Evolutionary conservation across 2,797 vertebrate genomes (phyloP).

Genomic region (Rousettus madagascariensis): DNA sequence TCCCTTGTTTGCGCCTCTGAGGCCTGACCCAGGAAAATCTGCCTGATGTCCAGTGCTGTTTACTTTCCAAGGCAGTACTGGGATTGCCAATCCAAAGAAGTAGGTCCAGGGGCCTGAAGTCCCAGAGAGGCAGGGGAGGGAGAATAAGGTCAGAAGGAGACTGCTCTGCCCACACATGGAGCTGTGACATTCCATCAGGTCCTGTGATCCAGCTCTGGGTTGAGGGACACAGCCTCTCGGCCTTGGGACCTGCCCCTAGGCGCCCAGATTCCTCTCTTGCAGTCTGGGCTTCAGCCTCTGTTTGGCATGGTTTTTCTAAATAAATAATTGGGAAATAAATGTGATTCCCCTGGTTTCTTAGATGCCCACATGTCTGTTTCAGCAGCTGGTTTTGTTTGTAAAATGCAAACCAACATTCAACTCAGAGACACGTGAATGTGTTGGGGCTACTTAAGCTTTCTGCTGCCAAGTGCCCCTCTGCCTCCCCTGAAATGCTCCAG

Average conservation of each 20-base stretch:
- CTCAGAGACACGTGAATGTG: neutral
- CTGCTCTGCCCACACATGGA: neutral
- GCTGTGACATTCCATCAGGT: neutral
- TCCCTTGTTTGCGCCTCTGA: neutral
- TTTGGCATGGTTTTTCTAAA: neutral
- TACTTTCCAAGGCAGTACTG: neutral
- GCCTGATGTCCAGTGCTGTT: neutral
- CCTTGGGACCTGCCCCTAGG: neutral
- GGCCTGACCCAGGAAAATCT: slow-evolving; percentile 60
- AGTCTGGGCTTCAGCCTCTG: neutral
- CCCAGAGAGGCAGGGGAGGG: neutral
- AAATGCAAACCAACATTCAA: neutral
- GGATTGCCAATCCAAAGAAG: slow-evolving; percentile 65
- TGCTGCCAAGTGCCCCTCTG: neutral
- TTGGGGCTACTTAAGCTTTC: neutral
- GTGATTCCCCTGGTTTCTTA: neutral
- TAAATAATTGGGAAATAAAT: neutral
- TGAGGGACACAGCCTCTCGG: neutral
- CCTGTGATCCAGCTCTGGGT: neutral
- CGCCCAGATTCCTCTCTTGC: neutral
- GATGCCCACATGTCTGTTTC: neutral
- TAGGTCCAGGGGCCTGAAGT: neutral
- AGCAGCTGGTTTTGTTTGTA: neutral
- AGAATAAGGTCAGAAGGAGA: neutral
- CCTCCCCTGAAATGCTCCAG: neutral